A percentile compares a stretch with the other conserved stretches of the same genome.
These are phyloP conservation scores for Istiophorus platypterus DNA, from an alignment of 2,113 vertebrate species.

Conservation along the genomic window DNA sequence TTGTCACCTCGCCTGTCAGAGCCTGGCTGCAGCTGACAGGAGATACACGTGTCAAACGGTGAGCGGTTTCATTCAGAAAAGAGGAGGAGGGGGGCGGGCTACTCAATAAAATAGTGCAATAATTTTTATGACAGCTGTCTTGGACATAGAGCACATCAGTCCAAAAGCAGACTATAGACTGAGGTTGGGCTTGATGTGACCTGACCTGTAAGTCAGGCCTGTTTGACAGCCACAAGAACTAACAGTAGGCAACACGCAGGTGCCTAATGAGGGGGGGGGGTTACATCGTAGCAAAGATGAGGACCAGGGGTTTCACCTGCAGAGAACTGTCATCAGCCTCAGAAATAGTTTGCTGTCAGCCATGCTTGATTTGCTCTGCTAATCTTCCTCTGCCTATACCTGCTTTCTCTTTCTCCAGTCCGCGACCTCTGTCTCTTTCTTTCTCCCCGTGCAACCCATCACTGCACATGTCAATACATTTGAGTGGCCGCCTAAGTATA, in stretches of 20 bases:
- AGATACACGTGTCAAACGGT: constrained; percentile 73
- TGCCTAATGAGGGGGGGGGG: neutral
- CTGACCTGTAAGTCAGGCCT: constrained; percentile 8
- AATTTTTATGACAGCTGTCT: constrained; percentile 46
- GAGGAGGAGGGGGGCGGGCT: neutral
- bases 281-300: constrained; percentile 42
- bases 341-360: constrained; percentile 67
- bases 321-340: constrained; percentile 75
- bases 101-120: constrained; percentile 14
- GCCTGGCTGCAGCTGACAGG: constrained; percentile 65
- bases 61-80: constrained; percentile 59
- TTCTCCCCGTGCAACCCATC: constrained; percentile 57
- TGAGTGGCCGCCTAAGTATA: constrained; percentile 54
- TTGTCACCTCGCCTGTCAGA: constrained; percentile 80
- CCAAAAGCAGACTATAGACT: neutral
- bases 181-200: constrained; percentile 6
- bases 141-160: constrained; percentile 1
- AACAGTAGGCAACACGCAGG: constrained; percentile 26
- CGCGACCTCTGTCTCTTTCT: constrained; percentile 25
- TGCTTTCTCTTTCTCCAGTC: constrained; percentile 45
- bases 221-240: constrained; percentile 27
- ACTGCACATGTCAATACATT: constrained; percentile 58
- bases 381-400: constrained; percentile 63
- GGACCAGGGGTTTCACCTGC: constrained; percentile 69
- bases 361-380: constrained; percentile 74